Conservation (phyloP, 2,113 vertebrate species). For the Pelvicachromis taeniatus region DNA sequence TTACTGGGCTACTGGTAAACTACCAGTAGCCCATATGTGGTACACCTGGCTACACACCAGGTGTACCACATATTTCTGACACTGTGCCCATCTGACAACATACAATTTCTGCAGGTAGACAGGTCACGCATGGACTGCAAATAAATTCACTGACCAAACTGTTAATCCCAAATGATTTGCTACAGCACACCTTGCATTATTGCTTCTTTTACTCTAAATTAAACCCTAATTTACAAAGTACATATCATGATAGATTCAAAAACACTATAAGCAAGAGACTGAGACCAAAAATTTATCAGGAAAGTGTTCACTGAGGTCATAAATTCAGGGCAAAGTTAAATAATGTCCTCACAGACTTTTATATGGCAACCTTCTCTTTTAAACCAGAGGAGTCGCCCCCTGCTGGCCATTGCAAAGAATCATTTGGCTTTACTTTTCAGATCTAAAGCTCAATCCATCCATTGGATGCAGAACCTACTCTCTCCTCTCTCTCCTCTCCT, state of each 20-base stretch:
- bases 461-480: background rate
- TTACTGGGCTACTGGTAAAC: too few species aligned
- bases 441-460: background rate
- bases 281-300: background rate
- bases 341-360: background rate
- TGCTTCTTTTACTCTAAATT: background rate
- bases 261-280: background rate
- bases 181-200: background rate
- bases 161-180: background rate
- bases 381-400: background rate
- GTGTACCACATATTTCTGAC: background rate
- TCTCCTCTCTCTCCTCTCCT: background rate
- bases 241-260: background rate
- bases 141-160: background rate
- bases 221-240: background rate
- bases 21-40: too few species aligned
- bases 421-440: background rate
- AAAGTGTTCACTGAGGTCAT: background rate
- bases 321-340: background rate
- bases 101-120: background rate
- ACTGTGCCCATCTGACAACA: background rate
- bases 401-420: background rate
- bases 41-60: too few species aligned
- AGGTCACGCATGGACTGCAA: background rate
- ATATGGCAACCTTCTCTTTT: background rate